phyloP scores from a whole-genome alignment of 2,888 invertebrate species.

The Oligia strigilis region DNA sequence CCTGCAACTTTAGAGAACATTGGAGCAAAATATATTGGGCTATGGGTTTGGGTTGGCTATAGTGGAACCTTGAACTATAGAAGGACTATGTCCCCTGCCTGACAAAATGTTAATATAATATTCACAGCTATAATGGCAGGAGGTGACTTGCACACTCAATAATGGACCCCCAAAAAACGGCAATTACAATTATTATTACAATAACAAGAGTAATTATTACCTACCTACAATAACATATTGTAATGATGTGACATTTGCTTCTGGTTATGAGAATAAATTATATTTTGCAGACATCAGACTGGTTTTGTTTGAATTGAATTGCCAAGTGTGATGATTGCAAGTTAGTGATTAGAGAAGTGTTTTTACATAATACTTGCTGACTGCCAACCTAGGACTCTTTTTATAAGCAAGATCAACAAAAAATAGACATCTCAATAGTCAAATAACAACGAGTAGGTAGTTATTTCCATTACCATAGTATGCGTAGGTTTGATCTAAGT shows the following conservation, averaged over 20 bases:
- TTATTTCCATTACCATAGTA: background rate
- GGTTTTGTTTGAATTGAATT: background rate
- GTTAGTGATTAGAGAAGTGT: background rate
- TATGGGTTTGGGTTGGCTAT: too few species aligned
- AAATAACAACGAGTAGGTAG: background rate
- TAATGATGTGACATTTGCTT: background rate
- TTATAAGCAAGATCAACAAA: background rate
- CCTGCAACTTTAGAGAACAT: too few species aligned
- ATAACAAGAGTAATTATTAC: background rate
- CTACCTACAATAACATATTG: background rate
- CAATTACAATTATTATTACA: background rate
- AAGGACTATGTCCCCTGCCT: too few species aligned
- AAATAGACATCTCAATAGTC: background rate
- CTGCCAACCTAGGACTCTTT: background rate
- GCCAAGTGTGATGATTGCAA: background rate
- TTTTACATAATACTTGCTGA: slow-evolving; percentile 7
- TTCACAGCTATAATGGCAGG: too few species aligned
- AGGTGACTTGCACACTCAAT: too few species aligned
- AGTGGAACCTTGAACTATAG: too few species aligned
- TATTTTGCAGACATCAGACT: background rate
- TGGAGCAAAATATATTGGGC: too few species aligned
- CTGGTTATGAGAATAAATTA: background rate
- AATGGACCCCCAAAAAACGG: too few species aligned
- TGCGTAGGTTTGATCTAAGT: background rate
- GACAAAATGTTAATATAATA: too few species aligned